Evolutionary conservation across 2,797 vertebrate species (phyloP), one percentile per base, ranked within the genome.

Genomic region (Allobates femoralis): DNA sequence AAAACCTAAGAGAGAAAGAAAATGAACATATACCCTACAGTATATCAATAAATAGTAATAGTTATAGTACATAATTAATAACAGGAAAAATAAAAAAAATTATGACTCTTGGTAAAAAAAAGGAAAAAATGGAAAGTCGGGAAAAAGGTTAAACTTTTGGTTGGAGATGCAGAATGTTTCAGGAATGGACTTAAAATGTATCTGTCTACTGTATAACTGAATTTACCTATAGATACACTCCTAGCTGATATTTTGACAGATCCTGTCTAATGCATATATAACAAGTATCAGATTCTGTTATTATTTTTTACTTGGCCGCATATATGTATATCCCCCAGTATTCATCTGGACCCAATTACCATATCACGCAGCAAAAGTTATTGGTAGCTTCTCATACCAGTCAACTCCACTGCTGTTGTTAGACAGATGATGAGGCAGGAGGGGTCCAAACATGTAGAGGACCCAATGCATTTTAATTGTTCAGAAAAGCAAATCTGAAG

Each of bases 311-410:
- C 71, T 50, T 50, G 71, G 71, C 37, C 21, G 26, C 26, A 41
- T 16, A 74, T 26, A 12, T 50, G 37, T 74, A 74, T 74, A 74
- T 74, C n/a, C 14, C 37, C n/a, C 8, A 46, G 37, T 23, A 26
- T 50, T 74, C 37, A 74, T 50, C 41, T 74, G 71, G 71, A 26
- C 41, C 71, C 41, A 74, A 46, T 74, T 74, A 15, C 6, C 71
- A 26, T 74, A 74, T 74, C 71, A 50, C n/a, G 3, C n/a, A 26
- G 23, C 41, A 26, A 15, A 74, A 16, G 50, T 74, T 14, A 26
- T 74, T 74, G 71, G 37, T 74, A 74, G 23, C 71, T 74, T 46
- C 69, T n/a, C 37, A 46, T 73, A 46, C 34, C 34, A 46, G 34
- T 46, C 34, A 46, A 21, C 18, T 41, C 41, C 12, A 50, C 71